Evolutionary conservation across 1,140 invertebrate species (phyloP).

Genomic region (Theocolax elegans): DNA sequence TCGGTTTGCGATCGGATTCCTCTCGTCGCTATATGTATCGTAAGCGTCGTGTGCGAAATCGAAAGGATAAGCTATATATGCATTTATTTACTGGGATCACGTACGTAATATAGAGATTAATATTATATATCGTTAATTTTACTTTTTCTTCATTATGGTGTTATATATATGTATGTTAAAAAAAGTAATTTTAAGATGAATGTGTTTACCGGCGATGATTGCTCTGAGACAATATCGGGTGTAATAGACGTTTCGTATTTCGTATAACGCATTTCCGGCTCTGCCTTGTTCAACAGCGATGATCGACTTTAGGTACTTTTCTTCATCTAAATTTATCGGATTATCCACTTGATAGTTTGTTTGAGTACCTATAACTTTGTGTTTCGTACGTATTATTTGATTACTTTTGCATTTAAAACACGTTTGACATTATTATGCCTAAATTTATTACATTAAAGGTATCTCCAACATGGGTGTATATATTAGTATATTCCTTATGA

Average conservation of each 20-base stretch:
- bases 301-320: no score
- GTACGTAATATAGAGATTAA: background rate
- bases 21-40: background rate
- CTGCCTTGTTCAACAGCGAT: conserved; percentile 17
- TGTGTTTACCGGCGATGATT: background rate
- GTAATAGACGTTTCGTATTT: background rate
- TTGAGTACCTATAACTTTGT: conserved; percentile 40
- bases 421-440: conserved; percentile 33
- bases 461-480: conserved; percentile 23
- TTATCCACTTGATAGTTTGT: conserved; percentile 13
- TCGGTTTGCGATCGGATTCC: background rate
- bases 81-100: conserved; percentile 11
- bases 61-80: conserved; percentile 32
- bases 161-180: background rate
- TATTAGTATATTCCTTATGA: conserved; percentile 17
- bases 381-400: conserved; percentile 48
- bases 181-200: conserved; percentile 24
- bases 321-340: conserved; percentile 8
- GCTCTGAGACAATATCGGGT: no score
- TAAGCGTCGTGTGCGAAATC: conserved; percentile 23
- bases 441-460: conserved; percentile 34
- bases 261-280: conserved; percentile 6
- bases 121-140: conserved; percentile 7
- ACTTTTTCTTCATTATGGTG: background rate
- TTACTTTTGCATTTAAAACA: conserved; percentile 47